Base-by-base conservation (phyloP, 2,888 invertebrate species). In the Zelleria hepariella region DNA sequence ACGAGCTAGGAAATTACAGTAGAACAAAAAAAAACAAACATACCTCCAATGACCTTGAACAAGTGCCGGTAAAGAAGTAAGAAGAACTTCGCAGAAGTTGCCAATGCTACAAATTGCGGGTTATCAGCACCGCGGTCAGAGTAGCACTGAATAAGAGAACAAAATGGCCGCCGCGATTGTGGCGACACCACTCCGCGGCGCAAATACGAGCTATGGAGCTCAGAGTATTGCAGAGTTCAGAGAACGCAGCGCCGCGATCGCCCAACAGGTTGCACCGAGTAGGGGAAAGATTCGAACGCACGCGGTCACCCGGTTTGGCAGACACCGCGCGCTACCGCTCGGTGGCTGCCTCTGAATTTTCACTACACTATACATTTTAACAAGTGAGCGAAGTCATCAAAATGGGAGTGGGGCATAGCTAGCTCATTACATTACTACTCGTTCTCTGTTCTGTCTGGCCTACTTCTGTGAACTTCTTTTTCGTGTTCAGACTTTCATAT, bases 111-210 rank as follows among this genome's bases (percentile, higher is more conserved):
- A 71, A 75, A 63, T 70, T 63, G 76, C 87, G 71, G 67, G 75
- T 71, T 69, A 62, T 66, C 78, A 59, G 68, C 68, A 64, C 63
- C 80, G 71, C 81, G 80, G 72, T 68, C 72, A 65, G 70, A 67
- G 64, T 72, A 62, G 71, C 72, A 88, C 87, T 87, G 80, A 81
- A 80, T 77, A 77, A 79, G 82, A 86, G 87, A 88, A 87, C 85
- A 86, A 87, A 86, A 87, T 86, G 86, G 87, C 86, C 66, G 80
- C 70, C 77, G 65, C 65, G 62, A 68, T 65, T 61, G 66, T 69
- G 64, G 75, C 82, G 77, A 69, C 80, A 68, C 66, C 64, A 67
- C 75, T n/a, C 68, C 70, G 68, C 72, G 68, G 66, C 61, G 48
- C 66, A 69, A 67, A 73, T 67, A 63, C 64, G 73, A 74, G 78